Evolutionary conservation across 2,888 invertebrate genomes (phyloP).

Genomic region (Orthosia incerta): DNA sequence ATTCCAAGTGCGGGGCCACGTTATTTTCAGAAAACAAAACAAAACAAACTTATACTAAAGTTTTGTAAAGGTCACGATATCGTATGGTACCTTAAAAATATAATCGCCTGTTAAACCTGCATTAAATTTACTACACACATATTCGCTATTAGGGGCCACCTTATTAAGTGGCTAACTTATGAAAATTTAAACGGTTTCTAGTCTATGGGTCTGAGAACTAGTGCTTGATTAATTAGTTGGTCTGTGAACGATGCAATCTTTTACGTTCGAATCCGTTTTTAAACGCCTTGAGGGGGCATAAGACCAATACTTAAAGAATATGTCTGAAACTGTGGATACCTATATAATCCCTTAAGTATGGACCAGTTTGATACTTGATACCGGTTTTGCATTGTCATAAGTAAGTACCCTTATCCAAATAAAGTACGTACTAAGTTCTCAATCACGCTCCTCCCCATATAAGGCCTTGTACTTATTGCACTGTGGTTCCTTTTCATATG

Average conservation of each 20-base stretch:
- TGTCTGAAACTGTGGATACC: not conserved
- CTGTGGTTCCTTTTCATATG: conserved; percentile 9
- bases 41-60: not conserved
- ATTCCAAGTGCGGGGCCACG: too few relatives aligned
- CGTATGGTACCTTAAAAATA: not conserved
- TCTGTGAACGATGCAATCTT: not conserved
- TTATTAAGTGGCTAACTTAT: too few relatives aligned
- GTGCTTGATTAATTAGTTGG: not conserved
- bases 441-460: conserved; percentile 24
- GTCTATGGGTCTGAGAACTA: too few relatives aligned
- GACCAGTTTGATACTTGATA: not conserved
- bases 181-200: too few relatives aligned
- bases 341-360: not conserved
- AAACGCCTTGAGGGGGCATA: not conserved
- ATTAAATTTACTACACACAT: too few relatives aligned
- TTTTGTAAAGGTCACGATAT: not conserved
- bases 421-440: conserved; percentile 23
- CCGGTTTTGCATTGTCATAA: conserved; percentile 5
- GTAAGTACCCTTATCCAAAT: conserved; percentile 23
- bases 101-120: not conserved
- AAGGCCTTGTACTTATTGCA: conserved; percentile 39
- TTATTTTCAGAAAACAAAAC: too few relatives aligned
- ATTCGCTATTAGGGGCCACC: too few relatives aligned
- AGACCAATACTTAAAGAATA: not conserved
- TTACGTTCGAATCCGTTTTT: not conserved